Conservation (phyloP, 2,888 invertebrate species). For the Leuctra nigra region DNA sequence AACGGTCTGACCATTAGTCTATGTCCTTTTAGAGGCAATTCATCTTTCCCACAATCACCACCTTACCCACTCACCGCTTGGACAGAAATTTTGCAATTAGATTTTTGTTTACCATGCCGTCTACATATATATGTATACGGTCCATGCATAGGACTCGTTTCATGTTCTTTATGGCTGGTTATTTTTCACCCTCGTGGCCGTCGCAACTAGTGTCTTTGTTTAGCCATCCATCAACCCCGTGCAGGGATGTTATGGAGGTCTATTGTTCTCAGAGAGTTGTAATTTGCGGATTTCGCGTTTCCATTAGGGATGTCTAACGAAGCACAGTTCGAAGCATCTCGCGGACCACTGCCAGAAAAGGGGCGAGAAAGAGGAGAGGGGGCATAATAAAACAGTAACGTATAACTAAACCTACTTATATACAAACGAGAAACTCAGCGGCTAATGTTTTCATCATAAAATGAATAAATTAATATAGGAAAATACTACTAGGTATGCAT, state of each 20-base stretch:
- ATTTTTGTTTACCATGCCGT: too few species aligned
- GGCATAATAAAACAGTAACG: too few species aligned
- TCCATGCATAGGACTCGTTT: conserved; percentile 4
- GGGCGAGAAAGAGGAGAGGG: too few species aligned
- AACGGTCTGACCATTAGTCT: not conserved
- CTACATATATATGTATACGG: too few species aligned
- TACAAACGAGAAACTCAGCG: too few species aligned
- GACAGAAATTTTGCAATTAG: conserved; percentile 13
- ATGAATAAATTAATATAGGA: too few species aligned
- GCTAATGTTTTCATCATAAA: too few species aligned
- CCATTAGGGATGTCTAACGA: conserved; percentile 13
- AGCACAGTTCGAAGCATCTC: too few species aligned
- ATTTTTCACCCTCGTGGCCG: conserved; percentile 7
- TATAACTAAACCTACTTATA: too few species aligned
- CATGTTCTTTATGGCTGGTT: conserved; percentile 14
- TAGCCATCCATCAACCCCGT: not conserved
- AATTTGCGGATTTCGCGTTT: conserved; percentile 13
- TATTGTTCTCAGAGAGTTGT: conserved; percentile 2
- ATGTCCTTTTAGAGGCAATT: not conserved
- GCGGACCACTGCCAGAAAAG: too few species aligned
- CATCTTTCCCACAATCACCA: conserved; percentile 2
- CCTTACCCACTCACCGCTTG: conserved; percentile 10
- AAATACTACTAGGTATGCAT: too few species aligned
- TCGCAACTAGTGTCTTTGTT: conserved; percentile 2
- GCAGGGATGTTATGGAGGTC: not conserved